These are phyloP conservation scores for Euclidia mi DNA, from an alignment of 2,888 invertebrate species.

Conservation along the genomic window DNA sequence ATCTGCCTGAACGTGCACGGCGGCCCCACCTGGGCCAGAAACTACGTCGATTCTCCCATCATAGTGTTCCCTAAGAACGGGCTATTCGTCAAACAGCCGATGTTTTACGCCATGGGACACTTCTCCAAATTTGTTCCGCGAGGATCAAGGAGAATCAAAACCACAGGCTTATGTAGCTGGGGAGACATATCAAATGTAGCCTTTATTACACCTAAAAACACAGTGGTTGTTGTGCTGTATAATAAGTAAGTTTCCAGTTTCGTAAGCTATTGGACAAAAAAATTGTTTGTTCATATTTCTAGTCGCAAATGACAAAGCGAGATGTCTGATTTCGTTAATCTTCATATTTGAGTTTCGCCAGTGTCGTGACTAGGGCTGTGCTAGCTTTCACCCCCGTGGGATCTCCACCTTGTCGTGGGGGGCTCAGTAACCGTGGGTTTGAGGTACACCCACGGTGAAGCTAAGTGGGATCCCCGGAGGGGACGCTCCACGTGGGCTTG, in stretches of 20 bases:
- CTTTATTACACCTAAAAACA: slow-evolving; percentile 72
- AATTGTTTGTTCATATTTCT: too few species aligned
- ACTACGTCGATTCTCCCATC: slow-evolving; percentile 94
- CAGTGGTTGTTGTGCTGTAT: slow-evolving; percentile 73
- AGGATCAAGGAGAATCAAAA: slow-evolving; percentile 83
- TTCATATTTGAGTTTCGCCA: too few species aligned
- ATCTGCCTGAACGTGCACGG: slow-evolving; percentile 93
- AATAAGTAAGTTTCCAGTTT: slow-evolving; percentile 70
- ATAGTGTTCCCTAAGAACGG: slow-evolving; percentile 87
- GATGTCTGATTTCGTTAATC: too few species aligned
- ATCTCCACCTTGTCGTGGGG: too few species aligned
- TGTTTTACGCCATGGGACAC: slow-evolving; percentile 96
- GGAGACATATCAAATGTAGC: slow-evolving; percentile 54
- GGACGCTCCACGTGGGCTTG: too few species aligned
- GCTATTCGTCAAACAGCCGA: slow-evolving; percentile 97
- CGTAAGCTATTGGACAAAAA: too few species aligned
- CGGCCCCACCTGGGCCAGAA: slow-evolving; percentile 95
- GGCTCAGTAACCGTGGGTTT: too few species aligned
- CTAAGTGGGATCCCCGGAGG: too few species aligned
- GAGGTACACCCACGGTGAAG: too few species aligned
- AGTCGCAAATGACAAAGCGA: too few species aligned
- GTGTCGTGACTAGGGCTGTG: too few species aligned
- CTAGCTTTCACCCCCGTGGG: too few species aligned
- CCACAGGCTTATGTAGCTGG: slow-evolving; percentile 22
- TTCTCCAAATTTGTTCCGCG: slow-evolving; percentile 93